Evolutionary conservation across 2,113 vertebrate species (phyloP).

Genomic region (Nothocercus julius): DNA sequence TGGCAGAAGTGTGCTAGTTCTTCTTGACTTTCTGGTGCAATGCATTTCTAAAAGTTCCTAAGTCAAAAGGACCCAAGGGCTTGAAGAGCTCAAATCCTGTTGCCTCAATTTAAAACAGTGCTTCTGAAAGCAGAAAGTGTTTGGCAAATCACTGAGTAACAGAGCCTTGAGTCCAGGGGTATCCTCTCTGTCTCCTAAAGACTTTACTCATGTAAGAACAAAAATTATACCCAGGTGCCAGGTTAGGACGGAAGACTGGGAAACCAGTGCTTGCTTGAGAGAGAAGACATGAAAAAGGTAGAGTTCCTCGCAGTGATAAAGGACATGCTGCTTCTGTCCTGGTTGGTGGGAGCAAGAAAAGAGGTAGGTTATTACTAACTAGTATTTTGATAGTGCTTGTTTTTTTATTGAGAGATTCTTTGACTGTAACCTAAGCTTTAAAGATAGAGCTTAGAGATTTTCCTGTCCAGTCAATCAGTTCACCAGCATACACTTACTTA

Average conservation of each 20-base stretch:
- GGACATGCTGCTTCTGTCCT: accelerated
- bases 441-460: background rate
- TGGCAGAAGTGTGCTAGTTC: background rate
- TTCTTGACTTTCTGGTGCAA: background rate
- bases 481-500: background rate
- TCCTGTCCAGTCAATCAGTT: background rate
- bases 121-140: background rate
- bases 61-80: background rate
- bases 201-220: background rate
- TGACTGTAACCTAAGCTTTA: background rate
- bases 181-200: background rate
- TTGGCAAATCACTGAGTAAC: background rate
- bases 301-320: background rate
- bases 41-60: background rate
- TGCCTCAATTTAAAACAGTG: background rate
- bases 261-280: background rate
- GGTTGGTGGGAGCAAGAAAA: background rate
- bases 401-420: background rate
- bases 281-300: background rate
- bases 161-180: background rate
- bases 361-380: background rate
- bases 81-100: background rate
- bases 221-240: background rate
- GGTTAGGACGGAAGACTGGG: background rate
- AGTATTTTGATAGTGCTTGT: background rate